Conservation (phyloP, 2,888 invertebrate genomes). For the Phyllotreta cruciferae region DNA sequence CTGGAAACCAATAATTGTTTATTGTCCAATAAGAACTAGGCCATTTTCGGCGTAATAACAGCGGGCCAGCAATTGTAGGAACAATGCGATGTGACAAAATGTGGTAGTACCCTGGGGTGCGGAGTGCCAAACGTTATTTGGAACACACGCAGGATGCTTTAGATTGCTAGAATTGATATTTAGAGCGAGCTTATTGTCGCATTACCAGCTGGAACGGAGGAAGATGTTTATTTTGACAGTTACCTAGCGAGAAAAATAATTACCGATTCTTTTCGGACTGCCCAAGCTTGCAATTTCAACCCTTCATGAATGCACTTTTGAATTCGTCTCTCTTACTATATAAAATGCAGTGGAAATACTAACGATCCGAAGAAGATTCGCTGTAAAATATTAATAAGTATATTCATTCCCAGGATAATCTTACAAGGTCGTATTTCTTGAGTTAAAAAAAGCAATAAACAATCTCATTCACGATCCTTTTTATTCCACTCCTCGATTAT, state of each 20-base stretch:
- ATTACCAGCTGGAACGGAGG: conserved; percentile 17
- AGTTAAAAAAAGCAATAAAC: no score
- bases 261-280: neutral
- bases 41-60: conserved; percentile 37
- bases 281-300: no score
- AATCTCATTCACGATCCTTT: conserved; percentile 1
- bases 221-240: conserved; percentile 18
- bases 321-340: no score
- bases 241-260: conserved; percentile 7
- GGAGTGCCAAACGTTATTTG: conserved; percentile 16
- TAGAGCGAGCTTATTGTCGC: neutral
- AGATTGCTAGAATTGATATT: conserved; percentile 6
- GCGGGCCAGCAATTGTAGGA: conserved; percentile 32
- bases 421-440: no score
- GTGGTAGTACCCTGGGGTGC: conserved; percentile 20
- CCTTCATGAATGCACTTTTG: no score
- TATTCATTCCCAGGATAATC: no score
- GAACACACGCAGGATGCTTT: conserved; percentile 31
- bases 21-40: conserved; percentile 36
- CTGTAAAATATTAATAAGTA: no score
- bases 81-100: conserved; percentile 37
- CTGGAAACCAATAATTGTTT: conserved; percentile 32
- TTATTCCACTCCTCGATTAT: conserved; percentile 23
- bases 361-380: no score
- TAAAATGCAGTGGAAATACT: no score